Evolutionary conservation across 1,140 invertebrate species (phyloP).

Genomic region (Adelges cooleyi): DNA sequence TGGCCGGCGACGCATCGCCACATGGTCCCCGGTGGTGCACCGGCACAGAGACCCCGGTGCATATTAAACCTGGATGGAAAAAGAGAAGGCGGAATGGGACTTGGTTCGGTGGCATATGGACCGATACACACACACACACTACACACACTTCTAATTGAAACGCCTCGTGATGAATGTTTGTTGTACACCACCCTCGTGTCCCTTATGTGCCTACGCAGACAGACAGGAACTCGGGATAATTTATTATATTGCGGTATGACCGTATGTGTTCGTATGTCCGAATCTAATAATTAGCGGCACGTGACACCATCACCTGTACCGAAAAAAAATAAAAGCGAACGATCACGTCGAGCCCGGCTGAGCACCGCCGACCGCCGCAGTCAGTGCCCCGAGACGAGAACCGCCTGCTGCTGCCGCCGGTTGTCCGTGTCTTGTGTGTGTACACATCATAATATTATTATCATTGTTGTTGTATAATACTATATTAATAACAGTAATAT

Average conservation of each 20-base stretch:
- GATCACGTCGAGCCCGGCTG: neutral
- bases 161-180: constrained; percentile 17
- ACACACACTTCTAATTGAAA: neutral
- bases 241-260: neutral
- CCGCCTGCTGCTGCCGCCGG: too few species aligned
- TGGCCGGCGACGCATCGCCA: neutral
- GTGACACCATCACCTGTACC: constrained; percentile 24
- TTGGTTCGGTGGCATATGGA: constrained; percentile 29
- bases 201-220: neutral
- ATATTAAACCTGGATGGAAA: neutral
- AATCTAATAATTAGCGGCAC: constrained; percentile 22
- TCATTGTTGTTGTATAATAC: too few species aligned
- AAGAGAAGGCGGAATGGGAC: too few species aligned
- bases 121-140: neutral
- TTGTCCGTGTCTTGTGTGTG: too few species aligned
- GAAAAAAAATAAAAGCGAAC: neutral
- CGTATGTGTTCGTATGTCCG: neutral
- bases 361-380: too few species aligned
- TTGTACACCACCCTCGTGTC: neutral
- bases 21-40: neutral
- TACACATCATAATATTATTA: too few species aligned
- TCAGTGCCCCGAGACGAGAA: too few species aligned
- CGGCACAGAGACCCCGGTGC: neutral
- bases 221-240: constrained; percentile 4
- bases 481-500: too few species aligned